Conservation (phyloP, 2,797 vertebrate species). For the Micromesistius poutassou region DNA sequence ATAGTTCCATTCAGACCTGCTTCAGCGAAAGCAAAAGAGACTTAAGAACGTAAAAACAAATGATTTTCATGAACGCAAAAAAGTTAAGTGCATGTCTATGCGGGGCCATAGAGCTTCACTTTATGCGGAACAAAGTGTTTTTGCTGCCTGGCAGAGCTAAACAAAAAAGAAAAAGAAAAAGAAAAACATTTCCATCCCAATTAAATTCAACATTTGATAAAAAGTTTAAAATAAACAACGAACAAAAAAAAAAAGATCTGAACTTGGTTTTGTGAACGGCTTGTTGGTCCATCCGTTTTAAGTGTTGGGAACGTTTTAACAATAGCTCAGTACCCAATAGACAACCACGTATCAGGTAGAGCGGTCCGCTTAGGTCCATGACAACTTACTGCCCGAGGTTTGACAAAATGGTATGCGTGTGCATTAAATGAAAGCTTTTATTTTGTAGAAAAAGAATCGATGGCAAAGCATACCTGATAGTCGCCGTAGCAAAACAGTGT, state of each 20-base stretch:
- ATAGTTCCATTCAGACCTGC: constrained; percentile 76
- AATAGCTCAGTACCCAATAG: constrained; percentile 76
- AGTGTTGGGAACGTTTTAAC: constrained; percentile 67
- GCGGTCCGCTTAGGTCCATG: constrained; percentile 71
- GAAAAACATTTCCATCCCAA: constrained; percentile 43
- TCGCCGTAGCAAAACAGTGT: constrained; percentile 82
- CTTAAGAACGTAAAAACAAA: constrained; percentile 42
- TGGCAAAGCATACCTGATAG: constrained; percentile 83
- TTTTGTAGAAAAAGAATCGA: constrained; percentile 48
- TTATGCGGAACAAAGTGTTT: constrained; percentile 72
- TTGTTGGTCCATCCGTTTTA: constrained; percentile 51
- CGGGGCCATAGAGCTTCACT: constrained; percentile 74
- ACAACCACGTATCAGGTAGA: constrained; percentile 65
- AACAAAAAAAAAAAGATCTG: constrained; percentile 37
- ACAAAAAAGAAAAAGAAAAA: constrained; percentile 22
- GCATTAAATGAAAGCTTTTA: constrained; percentile 63
- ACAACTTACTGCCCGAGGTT: constrained; percentile 73
- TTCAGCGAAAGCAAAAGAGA: constrained; percentile 61
- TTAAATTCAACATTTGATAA: not conserved
- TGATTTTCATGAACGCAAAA: constrained; percentile 66
- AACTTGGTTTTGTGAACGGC: constrained; percentile 14
- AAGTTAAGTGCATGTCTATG: constrained; percentile 81
- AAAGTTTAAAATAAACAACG: constrained; percentile 50
- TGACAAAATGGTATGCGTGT: constrained; percentile 60
- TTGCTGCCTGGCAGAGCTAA: constrained; percentile 71